phyloP scores from a whole-genome alignment of 2,888 invertebrate genomes.

The Geophilus truncorum region DNA sequence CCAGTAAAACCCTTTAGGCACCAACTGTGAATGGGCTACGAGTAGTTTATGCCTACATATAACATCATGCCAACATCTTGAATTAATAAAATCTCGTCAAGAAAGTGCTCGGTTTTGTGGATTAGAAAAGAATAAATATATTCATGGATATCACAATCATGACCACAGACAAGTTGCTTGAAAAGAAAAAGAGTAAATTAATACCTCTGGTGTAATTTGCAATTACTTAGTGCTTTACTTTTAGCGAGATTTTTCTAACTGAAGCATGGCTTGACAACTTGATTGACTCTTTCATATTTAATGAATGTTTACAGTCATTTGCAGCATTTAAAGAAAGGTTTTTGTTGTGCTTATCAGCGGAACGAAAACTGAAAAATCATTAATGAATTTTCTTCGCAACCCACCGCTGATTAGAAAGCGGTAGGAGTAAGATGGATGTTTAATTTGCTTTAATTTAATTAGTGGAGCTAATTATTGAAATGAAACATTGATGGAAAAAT shows the following conservation, averaged over 20 bases:
- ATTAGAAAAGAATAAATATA: not conserved
- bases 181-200: not conserved
- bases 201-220: not conserved
- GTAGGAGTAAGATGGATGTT: no score
- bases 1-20: not conserved
- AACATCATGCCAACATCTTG: not conserved
- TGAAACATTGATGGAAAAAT: no score
- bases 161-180: not conserved
- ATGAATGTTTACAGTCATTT: not conserved
- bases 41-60: not conserved
- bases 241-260: not conserved
- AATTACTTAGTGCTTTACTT: not conserved
- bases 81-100: slow-evolving; percentile 4
- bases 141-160: no score
- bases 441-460: no score
- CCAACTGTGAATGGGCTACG: not conserved
- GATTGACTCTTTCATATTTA: not conserved
- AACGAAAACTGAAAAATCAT: not conserved
- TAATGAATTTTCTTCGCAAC: not conserved
- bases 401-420: no score
- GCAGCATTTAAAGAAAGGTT: no score
- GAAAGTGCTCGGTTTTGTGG: not conserved
- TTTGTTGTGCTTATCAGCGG: not conserved
- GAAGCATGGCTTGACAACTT: not conserved
- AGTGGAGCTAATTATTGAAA: no score